A percentile compares a stretch with the other conserved stretches of the same genome.
phyloP scores from a whole-genome alignment of 1,140 invertebrate species.

The Drosophila melanogaster region Release_6_plus_ISO1_MT NT_033779.5:2996001-2996500 shows the following conservation, averaged over 20 bases:
- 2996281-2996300: constrained; percentile 63
- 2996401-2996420: constrained; percentile 84
- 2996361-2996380: constrained; percentile 68
- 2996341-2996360: constrained; percentile 84
- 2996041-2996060: constrained; percentile 81
- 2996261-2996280: constrained; percentile 39
- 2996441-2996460: not conserved
- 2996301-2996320: constrained; percentile 38
- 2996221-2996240: constrained; percentile 85
- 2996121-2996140: constrained; percentile 27
- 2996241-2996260: constrained; percentile 38
- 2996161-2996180: constrained; percentile 88
- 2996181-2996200: constrained; percentile 92
- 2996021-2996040: constrained; percentile 88
- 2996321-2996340: constrained; percentile 44
- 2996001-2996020: constrained; percentile 89
- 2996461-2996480: not conserved
- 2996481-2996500: constrained; percentile 39
- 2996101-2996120: constrained; percentile 79
- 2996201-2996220: constrained; percentile 92
- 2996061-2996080: constrained; percentile 53
- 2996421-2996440: constrained; percentile 83
- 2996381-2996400: constrained; percentile 84
- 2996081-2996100: constrained; percentile 76
- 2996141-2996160: constrained; percentile 62